Conservation (phyloP, 2,113 vertebrate species). For the Thalassoma bifasciatum region DNA sequence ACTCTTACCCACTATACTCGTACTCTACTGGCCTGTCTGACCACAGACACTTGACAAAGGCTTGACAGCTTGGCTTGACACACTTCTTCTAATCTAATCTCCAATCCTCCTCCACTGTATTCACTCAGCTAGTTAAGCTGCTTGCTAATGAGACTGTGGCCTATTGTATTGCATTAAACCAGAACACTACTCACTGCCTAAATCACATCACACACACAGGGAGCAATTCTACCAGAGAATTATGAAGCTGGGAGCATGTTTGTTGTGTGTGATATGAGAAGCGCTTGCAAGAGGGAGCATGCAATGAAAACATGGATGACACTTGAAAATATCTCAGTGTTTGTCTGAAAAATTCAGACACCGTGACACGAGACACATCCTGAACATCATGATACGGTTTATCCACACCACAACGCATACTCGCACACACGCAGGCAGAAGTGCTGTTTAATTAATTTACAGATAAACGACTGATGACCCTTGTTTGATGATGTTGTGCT, state of each 20-base stretch:
- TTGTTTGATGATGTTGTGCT: neutral
- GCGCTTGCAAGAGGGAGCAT: neutral
- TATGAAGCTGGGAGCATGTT: constrained; percentile 27
- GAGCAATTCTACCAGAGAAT: constrained; percentile 37
- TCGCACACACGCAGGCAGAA: no score
- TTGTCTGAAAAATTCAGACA: no score
- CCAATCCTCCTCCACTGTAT: constrained; percentile 70
- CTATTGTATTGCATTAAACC: constrained; percentile 68
- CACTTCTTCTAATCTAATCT: constrained; percentile 77
- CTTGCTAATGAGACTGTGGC: constrained; percentile 71
- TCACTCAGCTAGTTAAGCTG: constrained; percentile 70
- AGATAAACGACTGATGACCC: neutral
- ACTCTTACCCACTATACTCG: neutral
- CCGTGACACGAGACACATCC: no score
- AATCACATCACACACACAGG: constrained; percentile 55
- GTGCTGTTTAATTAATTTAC: neutral
- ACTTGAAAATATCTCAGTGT: no score
- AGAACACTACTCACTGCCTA: constrained; percentile 56
- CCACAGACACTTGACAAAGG: constrained; percentile 64
- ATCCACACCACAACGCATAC: no score
- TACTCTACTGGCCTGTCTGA: constrained; percentile 38
- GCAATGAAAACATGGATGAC: no score
- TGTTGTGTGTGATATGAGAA: constrained; percentile 17
- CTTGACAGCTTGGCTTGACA: constrained; percentile 72
- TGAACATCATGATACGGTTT: no score